Base-by-base conservation (phyloP, 2,888 invertebrate genomes). In the Drosophila gaucha region DNA sequence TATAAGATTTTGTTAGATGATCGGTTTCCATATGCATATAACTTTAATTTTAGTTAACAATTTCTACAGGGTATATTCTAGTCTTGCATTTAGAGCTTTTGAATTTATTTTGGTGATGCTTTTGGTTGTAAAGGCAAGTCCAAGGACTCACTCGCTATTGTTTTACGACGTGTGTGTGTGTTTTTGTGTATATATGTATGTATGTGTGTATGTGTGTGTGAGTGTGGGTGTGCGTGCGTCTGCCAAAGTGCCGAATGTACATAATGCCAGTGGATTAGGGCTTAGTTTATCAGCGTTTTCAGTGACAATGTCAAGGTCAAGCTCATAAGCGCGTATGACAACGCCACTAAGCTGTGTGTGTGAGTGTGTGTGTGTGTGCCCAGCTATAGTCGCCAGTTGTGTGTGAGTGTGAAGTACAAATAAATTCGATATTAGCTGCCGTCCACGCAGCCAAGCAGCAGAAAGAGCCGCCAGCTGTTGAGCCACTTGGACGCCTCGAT, bases 281-380 rank as follows among this genome's bases (percentile, higher is more conserved):
- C 85, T 78, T 85, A 87, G 87, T 87, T 84, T 85, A 87, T 84
- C 83, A 82, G 86, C 79, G 77, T 69, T 85, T 84, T 71, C 76
- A 86, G 62, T 78, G 87, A 65, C 87, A 84, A 80, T 84, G 87
- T 85, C 83, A 87, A 84, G 83, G 83, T 87, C 83, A 85, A 84
- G 87, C 82, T 78, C 78, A 86, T 86, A 83, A 86, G 76, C 86
- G 82, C 79, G 63, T 79, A 74, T 78, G 83, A 86, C 86, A 82
- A 80, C 80, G 74, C 55, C 46, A 58, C 71, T 74, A 72, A 74
- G 66, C 62, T 46, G 8, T 50, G 16, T 43, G 0, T 44, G 14
- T 50, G 12, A 41, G 28, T 33, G 12, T 46, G 24, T 58, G 39
- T 24, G 16, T 38, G 6, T 60, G 16, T 43, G n/a, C 16, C 18